phyloP scores from a whole-genome alignment of 2,113 vertebrate species.

The Pygoscelis antarcticus region DNA sequence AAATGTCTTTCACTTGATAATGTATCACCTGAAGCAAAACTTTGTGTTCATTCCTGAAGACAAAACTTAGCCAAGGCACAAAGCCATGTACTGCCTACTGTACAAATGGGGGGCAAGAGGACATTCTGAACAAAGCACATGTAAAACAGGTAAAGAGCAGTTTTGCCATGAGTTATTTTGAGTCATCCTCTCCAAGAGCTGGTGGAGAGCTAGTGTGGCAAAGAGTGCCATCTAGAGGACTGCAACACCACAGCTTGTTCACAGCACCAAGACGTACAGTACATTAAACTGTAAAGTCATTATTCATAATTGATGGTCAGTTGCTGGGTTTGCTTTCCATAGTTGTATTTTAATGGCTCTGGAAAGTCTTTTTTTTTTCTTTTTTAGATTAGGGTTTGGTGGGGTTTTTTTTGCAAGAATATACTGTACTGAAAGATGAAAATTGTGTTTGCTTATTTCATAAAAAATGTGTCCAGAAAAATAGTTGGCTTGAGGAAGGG shows the following conservation, averaged over 20 bases:
- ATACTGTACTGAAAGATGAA: background rate
- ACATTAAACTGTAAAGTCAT: background rate
- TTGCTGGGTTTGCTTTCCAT: background rate
- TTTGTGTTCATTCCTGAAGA: background rate
- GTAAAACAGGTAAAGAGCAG: background rate
- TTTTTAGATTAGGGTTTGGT: background rate
- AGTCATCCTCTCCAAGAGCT: background rate
- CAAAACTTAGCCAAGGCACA: background rate
- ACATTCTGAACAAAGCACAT: background rate
- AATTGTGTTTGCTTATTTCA: background rate
- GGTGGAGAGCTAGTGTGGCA: background rate
- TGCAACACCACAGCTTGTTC: background rate
- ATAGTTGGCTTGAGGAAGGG: background rate
- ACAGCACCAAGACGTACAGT: accelerated
- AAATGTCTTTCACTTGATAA: background rate
- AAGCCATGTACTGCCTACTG: background rate
- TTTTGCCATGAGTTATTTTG: background rate
- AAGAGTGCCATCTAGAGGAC: conserved; percentile 50
- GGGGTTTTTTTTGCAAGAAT: background rate
- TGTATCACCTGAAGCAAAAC: background rate
- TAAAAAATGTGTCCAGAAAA: background rate
- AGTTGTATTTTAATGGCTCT: background rate
- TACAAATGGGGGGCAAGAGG: background rate
- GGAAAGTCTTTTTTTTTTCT: background rate
- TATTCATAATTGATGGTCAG: background rate